Evolutionary conservation across 2,113 vertebrate species (phyloP).

Genomic region (Tauraco erythrolophus): DNA sequence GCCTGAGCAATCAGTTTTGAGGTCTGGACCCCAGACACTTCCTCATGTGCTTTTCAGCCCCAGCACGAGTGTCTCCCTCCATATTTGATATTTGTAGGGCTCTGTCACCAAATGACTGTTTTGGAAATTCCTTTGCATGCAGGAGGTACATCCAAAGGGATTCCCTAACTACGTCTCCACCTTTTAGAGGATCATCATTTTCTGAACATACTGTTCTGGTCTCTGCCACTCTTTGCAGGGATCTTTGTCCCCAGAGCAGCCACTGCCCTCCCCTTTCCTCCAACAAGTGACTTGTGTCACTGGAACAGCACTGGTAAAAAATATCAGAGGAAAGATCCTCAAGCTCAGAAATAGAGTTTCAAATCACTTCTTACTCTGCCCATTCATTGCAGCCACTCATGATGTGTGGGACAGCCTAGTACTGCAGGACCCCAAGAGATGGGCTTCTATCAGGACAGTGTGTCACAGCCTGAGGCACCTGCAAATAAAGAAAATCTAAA

Average conservation of each 20-base stretch:
- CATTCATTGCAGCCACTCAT: not conserved
- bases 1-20: not conserved
- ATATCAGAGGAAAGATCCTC: not conserved
- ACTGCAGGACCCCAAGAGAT: not conserved
- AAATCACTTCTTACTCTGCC: not conserved
- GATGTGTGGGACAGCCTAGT: not conserved
- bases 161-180: not conserved
- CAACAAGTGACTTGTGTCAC: not conserved
- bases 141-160: not conserved
- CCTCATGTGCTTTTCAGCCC: not conserved
- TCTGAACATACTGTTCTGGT: not conserved
- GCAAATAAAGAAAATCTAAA: not conserved
- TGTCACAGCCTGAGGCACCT: not conserved
- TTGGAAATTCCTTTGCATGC: not conserved
- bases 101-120: not conserved
- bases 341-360: not conserved
- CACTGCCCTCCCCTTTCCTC: not conserved
- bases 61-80: not conserved
- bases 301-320: not conserved
- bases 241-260: not conserved
- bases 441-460: not conserved
- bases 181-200: not conserved
- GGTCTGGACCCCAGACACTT: not conserved
- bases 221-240: not conserved
- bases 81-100: not conserved